Conservation (phyloP, 1,140 invertebrate genomes). For the Tetramorium parvispinum region DNA sequence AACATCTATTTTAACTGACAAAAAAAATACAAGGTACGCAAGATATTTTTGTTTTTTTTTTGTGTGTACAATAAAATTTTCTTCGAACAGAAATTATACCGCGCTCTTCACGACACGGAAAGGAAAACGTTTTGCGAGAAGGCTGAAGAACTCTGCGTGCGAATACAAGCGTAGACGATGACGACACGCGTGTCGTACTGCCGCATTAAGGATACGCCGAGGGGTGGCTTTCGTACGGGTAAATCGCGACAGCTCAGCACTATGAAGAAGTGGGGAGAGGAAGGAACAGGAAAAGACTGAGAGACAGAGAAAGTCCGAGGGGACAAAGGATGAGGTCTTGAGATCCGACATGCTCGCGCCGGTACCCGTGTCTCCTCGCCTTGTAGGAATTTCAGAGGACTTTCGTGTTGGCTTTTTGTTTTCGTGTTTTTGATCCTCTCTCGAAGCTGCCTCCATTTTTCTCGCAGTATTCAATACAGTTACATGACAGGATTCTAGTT, state of each 20-base stretch:
- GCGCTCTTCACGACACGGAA: background rate
- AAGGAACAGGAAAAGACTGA: constrained; percentile 11
- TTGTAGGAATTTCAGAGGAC: constrained; percentile 55
- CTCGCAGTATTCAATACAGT: constrained; percentile 33
- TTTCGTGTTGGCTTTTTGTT: constrained; percentile 33
- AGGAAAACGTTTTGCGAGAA: constrained; percentile 32
- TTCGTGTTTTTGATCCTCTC: constrained; percentile 11
- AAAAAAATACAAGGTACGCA: background rate
- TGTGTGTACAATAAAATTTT: background rate
- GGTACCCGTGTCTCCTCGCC: constrained; percentile 38
- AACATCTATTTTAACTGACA: background rate
- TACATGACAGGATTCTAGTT: background rate
- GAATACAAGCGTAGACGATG: constrained; percentile 20
- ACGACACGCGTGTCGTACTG: constrained; percentile 23
- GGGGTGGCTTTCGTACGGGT: constrained; percentile 45
- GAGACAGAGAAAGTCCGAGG: constrained; percentile 19
- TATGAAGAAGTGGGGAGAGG: constrained; percentile 39
- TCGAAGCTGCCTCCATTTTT: constrained; percentile 23
- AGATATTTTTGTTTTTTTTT: too few relatives aligned
- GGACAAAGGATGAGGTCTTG: constrained; percentile 10
- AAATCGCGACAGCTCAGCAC: constrained; percentile 63
- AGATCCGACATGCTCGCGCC: constrained; percentile 33
- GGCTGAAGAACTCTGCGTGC: constrained; percentile 15
- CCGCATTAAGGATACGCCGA: constrained; percentile 25
- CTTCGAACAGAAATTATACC: background rate